These are phyloP conservation scores for Caenorhabditis sp. DNA, from an alignment of 2,888 invertebrate species.

Conservation along the genomic window DNA sequence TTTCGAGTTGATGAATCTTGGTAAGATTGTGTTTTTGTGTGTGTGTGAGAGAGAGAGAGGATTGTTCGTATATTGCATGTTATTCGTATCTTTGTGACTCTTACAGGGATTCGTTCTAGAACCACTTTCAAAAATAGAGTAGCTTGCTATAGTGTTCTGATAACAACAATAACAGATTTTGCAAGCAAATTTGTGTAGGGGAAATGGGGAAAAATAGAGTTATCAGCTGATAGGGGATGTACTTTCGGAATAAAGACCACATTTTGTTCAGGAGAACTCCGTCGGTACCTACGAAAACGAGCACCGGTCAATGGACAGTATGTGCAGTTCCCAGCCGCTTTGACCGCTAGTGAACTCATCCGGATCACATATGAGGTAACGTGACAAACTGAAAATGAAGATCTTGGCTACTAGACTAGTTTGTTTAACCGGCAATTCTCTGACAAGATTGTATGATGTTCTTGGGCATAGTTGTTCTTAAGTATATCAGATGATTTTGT, in stretches of 20 bases:
- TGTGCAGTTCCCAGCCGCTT: conserved; percentile 88
- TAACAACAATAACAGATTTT: background rate
- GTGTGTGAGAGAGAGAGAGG: no score
- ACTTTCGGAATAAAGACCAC: background rate
- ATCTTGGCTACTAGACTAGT: background rate
- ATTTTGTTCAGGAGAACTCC: conserved; percentile 72
- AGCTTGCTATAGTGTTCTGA: no score
- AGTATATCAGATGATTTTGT: background rate
- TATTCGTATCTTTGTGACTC: no score
- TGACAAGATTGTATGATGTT: conserved; percentile 9
- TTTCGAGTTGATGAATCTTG: conserved; percentile 97
- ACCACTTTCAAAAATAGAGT: background rate
- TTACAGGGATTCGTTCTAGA: background rate
- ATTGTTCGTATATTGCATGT: no score
- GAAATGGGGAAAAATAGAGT: background rate
- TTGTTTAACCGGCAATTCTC: background rate
- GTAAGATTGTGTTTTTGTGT: no score
- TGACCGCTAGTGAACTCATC: conserved; percentile 72
- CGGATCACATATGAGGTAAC: conserved; percentile 86
- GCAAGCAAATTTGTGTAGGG: background rate
- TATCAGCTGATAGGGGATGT: background rate
- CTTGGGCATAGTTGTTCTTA: no score
- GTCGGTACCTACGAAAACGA: conserved; percentile 73
- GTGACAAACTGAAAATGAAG: background rate
- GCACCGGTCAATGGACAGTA: conserved; percentile 72